These are phyloP conservation scores for Henricia sp. DNA, from an alignment of 53 echinoderm and acorn worm genomes.

Conservation along the genomic window DNA sequence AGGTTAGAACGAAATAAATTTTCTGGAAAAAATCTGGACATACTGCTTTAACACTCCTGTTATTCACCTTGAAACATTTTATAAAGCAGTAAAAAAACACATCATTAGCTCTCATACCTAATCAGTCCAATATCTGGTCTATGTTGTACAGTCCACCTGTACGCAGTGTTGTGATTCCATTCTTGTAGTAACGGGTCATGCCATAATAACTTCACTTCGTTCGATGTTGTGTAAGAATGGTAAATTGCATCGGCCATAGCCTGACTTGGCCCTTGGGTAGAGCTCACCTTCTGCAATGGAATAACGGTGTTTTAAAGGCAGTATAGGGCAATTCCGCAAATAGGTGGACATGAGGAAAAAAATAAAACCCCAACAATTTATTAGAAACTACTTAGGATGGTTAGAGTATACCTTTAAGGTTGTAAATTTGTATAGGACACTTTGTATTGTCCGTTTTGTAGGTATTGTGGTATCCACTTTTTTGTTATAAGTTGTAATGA, in stretches of 20 bases:
- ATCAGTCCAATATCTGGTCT: slow-evolving; percentile 84
- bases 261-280: slow-evolving; percentile 66
- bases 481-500: too few relatives aligned
- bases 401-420: too few relatives aligned
- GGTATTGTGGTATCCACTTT: too few relatives aligned
- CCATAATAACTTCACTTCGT: slow-evolving; percentile 88
- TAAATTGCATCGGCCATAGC: slow-evolving; percentile 83
- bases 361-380: too few relatives aligned
- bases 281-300: slow-evolving; percentile 66
- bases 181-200: slow-evolving; percentile 91
- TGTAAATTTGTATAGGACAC: too few relatives aligned
- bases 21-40: too few relatives aligned
- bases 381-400: too few relatives aligned
- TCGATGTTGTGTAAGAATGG: slow-evolving; percentile 79
- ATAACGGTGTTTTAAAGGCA: not conserved
- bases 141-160: slow-evolving; percentile 69
- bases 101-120: slow-evolving; percentile 40
- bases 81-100: not conserved
- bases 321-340: not conserved
- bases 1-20: too few relatives aligned
- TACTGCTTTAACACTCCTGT: too few relatives aligned
- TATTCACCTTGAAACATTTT: not conserved
- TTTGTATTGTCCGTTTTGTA: too few relatives aligned
- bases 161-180: slow-evolving; percentile 81
- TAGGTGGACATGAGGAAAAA: too few relatives aligned